phyloP scores from a whole-genome alignment of 2,888 invertebrate genomes.

The Polyommatus iphigenia region DNA sequence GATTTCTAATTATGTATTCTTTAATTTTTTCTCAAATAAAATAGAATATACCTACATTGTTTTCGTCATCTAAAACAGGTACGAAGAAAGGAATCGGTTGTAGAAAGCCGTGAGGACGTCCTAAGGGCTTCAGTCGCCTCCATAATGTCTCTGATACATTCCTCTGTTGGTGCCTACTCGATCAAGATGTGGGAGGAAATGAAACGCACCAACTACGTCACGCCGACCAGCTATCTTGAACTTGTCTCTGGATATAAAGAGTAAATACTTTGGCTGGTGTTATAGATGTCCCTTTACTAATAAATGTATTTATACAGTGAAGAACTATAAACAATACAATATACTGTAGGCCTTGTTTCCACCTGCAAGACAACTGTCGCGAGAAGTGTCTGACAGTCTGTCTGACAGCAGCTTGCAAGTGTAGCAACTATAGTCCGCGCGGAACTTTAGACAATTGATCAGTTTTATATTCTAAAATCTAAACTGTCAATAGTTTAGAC shows the following conservation, averaged over 20 bases:
- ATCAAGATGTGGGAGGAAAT: slow-evolving; percentile 87
- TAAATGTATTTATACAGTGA: background rate
- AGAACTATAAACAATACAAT: background rate
- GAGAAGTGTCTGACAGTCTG: too few species aligned
- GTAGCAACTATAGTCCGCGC: too few species aligned
- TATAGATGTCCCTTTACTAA: background rate
- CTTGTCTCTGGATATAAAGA: slow-evolving; percentile 90
- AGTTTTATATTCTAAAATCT: too few species aligned
- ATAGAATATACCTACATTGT: too few species aligned
- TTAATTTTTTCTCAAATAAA: too few species aligned
- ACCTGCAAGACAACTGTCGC: too few species aligned
- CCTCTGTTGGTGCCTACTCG: slow-evolving; percentile 88
- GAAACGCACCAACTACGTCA: slow-evolving; percentile 91
- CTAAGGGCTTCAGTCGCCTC: slow-evolving; percentile 84
- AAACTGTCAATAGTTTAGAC: too few species aligned
- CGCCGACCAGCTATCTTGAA: slow-evolving; percentile 93
- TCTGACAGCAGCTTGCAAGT: too few species aligned
- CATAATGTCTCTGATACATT: slow-evolving; percentile 90
- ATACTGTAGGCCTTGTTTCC: too few species aligned
- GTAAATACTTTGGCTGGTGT: slow-evolving; percentile 65
- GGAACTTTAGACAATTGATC: too few species aligned
- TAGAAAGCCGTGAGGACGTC: slow-evolving; percentile 78
- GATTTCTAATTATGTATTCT: too few species aligned
- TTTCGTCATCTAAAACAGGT: slow-evolving; percentile 46
- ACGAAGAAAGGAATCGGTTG: slow-evolving; percentile 66